phyloP scores from a whole-genome alignment of 2,797 vertebrate genomes.

The Hipposideros larvatus region DNA sequence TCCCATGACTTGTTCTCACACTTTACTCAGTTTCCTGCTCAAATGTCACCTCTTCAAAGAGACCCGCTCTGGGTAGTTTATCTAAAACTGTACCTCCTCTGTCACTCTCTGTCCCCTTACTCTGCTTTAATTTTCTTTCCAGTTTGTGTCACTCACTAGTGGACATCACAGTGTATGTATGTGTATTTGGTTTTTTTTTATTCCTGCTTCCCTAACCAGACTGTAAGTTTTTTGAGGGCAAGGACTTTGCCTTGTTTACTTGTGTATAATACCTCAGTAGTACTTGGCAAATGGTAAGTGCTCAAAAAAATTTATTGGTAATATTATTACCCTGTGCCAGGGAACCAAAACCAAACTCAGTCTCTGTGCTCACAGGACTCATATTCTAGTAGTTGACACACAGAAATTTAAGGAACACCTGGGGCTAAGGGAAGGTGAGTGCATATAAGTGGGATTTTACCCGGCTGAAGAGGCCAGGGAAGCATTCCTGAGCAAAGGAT shows the following conservation, averaged over 20 bases:
- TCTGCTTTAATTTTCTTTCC: not conserved
- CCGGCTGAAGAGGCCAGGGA: not conserved
- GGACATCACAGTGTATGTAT: not conserved
- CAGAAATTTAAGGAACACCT: not conserved
- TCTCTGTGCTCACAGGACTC: not conserved
- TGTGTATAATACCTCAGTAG: no score
- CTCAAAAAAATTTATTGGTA: not conserved
- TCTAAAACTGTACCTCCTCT: not conserved
- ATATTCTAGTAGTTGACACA: not conserved
- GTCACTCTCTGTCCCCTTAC: not conserved
- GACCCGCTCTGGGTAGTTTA: not conserved
- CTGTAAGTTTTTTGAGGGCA: not conserved
- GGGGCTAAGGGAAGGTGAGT: not conserved
- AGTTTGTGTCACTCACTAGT: no score
- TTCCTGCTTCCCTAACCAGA: not conserved
- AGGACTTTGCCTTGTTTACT: not conserved
- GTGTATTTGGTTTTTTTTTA: not conserved
- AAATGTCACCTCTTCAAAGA: conserved; percentile 3
- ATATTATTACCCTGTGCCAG: not conserved
- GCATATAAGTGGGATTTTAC: not conserved
- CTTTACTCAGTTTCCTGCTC: not conserved
- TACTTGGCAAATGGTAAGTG: not conserved
- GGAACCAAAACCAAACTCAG: not conserved
- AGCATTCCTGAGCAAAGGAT: not conserved
- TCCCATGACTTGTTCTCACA: not conserved